phyloP scores from a whole-genome alignment of 1,140 invertebrate species.

The Trinorchestia longiramus region DNA sequence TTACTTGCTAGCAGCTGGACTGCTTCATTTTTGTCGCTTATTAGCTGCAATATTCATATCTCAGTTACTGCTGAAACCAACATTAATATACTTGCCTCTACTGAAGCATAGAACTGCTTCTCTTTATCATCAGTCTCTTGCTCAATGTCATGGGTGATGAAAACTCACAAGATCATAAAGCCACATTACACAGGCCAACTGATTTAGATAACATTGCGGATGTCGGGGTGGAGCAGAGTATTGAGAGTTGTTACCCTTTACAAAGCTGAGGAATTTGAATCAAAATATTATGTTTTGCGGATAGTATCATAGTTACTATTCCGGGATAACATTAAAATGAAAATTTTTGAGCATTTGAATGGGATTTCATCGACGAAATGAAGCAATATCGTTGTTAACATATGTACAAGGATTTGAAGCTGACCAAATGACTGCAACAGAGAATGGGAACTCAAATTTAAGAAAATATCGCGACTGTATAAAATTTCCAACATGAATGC shows the following conservation, averaged over 20 bases:
- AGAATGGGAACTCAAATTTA: not conserved
- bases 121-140: not conserved
- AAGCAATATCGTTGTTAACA: not conserved
- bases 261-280: not conserved
- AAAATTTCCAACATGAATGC: not conserved
- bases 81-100: not conserved
- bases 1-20: too few species aligned
- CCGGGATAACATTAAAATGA: not conserved
- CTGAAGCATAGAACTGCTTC: not conserved
- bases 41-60: not conserved
- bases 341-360: not conserved
- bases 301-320: not conserved
- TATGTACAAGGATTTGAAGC: not conserved
- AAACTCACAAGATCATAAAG: not conserved
- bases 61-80: not conserved
- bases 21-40: too few species aligned
- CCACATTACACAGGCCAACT: not conserved
- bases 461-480: not conserved
- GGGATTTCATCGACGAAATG: not conserved
- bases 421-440: not conserved
- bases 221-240: not conserved
- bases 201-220: not conserved
- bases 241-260: not conserved
- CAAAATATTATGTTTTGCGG: not conserved
- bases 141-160: not conserved